These are phyloP conservation scores for Polyploca ridens DNA, from an alignment of 2,888 invertebrate genomes.

Conservation along the genomic window DNA sequence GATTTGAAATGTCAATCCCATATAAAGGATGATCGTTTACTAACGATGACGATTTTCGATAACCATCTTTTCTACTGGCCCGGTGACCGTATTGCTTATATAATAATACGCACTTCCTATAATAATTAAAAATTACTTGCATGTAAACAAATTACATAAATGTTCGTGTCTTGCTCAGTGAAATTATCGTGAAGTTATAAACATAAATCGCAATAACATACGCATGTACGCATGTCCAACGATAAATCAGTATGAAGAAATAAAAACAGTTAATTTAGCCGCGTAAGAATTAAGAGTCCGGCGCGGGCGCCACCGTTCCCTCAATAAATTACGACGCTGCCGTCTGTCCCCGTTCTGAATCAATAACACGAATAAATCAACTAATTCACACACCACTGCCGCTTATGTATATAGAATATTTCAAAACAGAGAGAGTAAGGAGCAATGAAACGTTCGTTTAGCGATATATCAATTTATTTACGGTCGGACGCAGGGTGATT, in stretches of 20 bases:
- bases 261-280: slow-evolving; percentile 51
- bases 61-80: too few species aligned
- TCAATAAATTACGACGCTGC: slow-evolving; percentile 55
- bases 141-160: background rate
- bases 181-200: background rate
- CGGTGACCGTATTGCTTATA: too few species aligned
- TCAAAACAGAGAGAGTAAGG: slow-evolving; percentile 16
- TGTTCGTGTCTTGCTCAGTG: background rate
- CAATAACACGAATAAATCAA: slow-evolving; percentile 9
- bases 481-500: slow-evolving; percentile 38
- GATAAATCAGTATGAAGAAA: slow-evolving; percentile 35
- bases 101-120: too few species aligned
- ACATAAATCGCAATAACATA: slow-evolving; percentile 12
- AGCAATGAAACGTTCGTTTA: slow-evolving; percentile 30
- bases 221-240: slow-evolving; percentile 10
- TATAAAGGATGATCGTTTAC: too few species aligned
- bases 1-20: too few species aligned
- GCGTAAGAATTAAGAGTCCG: slow-evolving; percentile 43
- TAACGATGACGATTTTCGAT: too few species aligned
- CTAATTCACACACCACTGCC: background rate
- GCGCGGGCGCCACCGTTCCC: slow-evolving; percentile 58
- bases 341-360: slow-evolving; percentile 29
- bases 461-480: slow-evolving; percentile 33
- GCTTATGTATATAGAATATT: slow-evolving; percentile 8
- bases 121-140: too few species aligned